Evolutionary conservation across 2,888 invertebrate species (phyloP), one percentile per base, ranked within the genome.

Genomic region (Mechanitis messenoides): DNA sequence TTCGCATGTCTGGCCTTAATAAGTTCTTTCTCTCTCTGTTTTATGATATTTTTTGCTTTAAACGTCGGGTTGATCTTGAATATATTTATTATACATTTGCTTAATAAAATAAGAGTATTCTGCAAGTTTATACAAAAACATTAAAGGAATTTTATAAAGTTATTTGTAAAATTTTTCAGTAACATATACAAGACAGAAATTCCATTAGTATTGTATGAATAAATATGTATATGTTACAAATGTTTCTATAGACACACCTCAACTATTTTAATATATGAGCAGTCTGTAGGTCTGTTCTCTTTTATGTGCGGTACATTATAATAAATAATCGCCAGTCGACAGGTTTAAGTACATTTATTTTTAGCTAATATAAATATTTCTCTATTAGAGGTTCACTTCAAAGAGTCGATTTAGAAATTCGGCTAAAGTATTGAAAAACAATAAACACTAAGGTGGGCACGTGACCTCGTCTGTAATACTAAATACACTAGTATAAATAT

Each of bases 291-390:
- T 69, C 69, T 71, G 71, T 61, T 69, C 68, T 64, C 64, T 68
- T 73, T 73, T 72, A 71, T 70, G 68, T 60, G 64, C 67, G 65
- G 61, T 69, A 72, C 68, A 72, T 72, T 70, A 69, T 68, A 68
- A 63, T 67, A 74, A 73, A 65, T 74, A 71, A 75, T 71, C 72
- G 70, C 64, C 67, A 68, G 74, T 68, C 71, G 73, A 75, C 72
- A 75, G 74, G 72, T 69, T 74, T 69, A 69, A 69, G 66, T 65
- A 67, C 66, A 70, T 71, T 74, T 74, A 71, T 73, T 74, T 73
- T 71, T 71, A 71, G 68, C 70, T 55, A 68, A 69, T 70, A 67
- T 75, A 75, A 75, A 76, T 75, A 75, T 74, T 74, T 69, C 69
- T 68, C 68, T 71, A 69, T 68, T 68, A 68, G 68, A 71, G 67